Conservation (phyloP, 1,140 invertebrate genomes). For the Drosophila watanabei region DNA sequence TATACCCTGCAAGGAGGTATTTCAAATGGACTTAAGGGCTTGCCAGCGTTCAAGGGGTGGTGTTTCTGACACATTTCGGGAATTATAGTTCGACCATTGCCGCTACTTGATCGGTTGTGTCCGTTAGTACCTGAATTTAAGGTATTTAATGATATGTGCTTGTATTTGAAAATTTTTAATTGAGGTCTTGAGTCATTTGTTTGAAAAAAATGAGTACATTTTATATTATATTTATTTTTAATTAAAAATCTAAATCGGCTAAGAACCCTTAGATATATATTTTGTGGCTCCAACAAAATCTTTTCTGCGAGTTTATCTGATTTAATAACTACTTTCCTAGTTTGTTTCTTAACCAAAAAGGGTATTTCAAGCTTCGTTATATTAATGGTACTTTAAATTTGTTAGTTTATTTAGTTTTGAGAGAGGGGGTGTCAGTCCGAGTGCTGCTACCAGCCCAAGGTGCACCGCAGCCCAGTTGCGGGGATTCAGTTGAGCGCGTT, state of each 20-base stretch:
- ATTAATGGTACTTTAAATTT: constrained; percentile 9
- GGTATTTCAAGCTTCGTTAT: constrained; percentile 12
- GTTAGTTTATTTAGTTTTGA: constrained; percentile 45
- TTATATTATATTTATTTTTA: no score
- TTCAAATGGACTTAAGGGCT: constrained; percentile 24
- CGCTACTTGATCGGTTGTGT: constrained; percentile 6
- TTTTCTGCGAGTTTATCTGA: background rate
- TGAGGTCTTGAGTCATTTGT: background rate
- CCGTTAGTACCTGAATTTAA: background rate
- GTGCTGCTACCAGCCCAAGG: constrained; percentile 54
- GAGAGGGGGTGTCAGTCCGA: constrained; percentile 24
- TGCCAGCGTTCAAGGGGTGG: constrained; percentile 21
- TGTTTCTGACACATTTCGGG: constrained; percentile 21
- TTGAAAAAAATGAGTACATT: no score
- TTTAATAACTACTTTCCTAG: no score
- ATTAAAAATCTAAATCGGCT: background rate
- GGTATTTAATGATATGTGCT: background rate
- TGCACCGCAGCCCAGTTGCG: constrained; percentile 55
- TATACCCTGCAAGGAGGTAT: constrained; percentile 38
- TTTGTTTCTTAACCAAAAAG: background rate
- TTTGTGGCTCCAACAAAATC: no score
- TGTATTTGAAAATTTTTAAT: background rate
- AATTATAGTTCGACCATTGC: background rate
- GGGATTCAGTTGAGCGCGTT: constrained; percentile 80
- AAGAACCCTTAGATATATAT: background rate